Base-by-base conservation (phyloP, 53 echinoderm and acorn worm genomes). In the Hippasteria phrygiana region DNA sequence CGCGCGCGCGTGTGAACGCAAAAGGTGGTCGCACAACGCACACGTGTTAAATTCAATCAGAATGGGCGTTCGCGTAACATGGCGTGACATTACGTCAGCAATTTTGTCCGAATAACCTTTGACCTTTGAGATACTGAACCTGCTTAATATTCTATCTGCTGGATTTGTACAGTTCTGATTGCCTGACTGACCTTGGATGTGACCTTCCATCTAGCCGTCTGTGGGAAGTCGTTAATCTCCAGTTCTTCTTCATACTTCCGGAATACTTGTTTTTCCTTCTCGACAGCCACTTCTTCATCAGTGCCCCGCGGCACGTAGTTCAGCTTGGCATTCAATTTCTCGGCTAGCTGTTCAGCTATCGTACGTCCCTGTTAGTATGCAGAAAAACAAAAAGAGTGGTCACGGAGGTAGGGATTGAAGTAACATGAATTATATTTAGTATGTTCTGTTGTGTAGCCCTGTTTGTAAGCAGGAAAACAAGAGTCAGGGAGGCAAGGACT, bases 171-270 rank as follows among this genome's bases (percentile, higher is more conserved):
- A 43, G 24, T 3, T 27, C 37, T n/a, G 27, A 59, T 22, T 37
- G 20, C 71, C 22, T 51, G 35, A 80, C 82, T 73, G 77, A 95
- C 97, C 95, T 95, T 97, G 10, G 99, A 98, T 33, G 99, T 98
- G 41, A 98, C 99, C 83, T 98, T 98, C 99, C 99, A 98, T 79
- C 99, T 98, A 5, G 99, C 99, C 17, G 99, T 98, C 78, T 98
- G 99, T 40, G 99, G 99, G 99, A 98, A 98, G 88, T 98, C 96
- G 48, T 98, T 98, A 39, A 98, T 98, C 83, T 98, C 95, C 31
- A 98, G 70, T 65, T 98, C 99, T 72, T 98, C 99, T 73, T 98
- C 99, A 55, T 98, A 98, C 70, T 98, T 98, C 48, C 94, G 77
- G 92, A 96, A 98, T 69, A 92, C 90, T 36, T 85, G 85, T 32